Conservation (phyloP, 2,797 vertebrate species). For the Schizopygopsis malacanthus region DNA sequence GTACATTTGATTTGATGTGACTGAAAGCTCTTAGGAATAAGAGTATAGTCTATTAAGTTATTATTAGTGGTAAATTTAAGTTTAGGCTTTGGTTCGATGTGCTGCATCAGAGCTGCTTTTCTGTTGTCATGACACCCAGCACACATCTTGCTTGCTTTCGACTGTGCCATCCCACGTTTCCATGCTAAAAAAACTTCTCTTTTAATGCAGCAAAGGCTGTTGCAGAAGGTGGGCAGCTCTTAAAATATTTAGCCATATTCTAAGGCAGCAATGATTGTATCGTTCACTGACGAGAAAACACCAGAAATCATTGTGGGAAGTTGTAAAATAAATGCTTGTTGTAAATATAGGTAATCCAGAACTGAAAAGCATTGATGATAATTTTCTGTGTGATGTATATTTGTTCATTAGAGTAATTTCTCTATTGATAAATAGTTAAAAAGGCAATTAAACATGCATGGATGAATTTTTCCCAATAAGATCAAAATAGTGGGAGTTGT, state of each 20-base stretch:
- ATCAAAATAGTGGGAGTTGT: too few relatives aligned
- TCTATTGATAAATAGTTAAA: background rate
- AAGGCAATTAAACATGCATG: background rate
- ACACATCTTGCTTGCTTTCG: background rate
- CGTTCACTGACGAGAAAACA: background rate
- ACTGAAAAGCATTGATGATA: background rate
- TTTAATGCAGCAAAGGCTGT: background rate
- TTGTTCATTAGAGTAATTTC: background rate
- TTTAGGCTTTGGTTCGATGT: background rate
- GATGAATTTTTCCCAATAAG: background rate
- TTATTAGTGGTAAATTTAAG: background rate
- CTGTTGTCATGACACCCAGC: background rate
- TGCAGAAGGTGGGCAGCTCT: constrained; percentile 1
- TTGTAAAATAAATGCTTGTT: background rate
- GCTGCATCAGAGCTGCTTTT: background rate
- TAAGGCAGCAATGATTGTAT: background rate
- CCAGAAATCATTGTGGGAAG: background rate
- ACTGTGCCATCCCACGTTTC: background rate
- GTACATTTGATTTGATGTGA: background rate
- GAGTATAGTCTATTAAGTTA: background rate
- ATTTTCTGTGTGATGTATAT: background rate
- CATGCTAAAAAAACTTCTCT: background rate
- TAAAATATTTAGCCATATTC: background rate
- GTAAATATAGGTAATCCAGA: background rate
- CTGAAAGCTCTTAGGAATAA: background rate